Conservation (phyloP, 2,888 invertebrate genomes). For the Steinernema hermaphroditum region DNA sequence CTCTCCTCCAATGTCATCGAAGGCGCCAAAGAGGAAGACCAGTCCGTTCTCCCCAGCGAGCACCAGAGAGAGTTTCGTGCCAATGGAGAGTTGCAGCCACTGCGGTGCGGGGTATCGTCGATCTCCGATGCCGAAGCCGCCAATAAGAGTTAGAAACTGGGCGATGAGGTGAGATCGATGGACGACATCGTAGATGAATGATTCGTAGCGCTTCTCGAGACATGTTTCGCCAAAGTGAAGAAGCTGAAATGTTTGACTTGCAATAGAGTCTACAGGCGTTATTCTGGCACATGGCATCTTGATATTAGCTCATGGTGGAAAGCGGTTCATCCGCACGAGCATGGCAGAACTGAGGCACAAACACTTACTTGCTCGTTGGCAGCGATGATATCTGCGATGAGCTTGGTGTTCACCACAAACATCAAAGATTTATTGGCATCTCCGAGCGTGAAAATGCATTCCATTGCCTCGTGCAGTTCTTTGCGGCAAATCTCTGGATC, state of each 20-base stretch:
- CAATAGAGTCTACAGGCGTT: no score
- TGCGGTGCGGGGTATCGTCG: neutral
- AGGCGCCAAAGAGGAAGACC: slow-evolving; percentile 9
- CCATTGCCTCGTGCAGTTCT: slow-evolving; percentile 6
- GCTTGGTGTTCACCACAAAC: neutral
- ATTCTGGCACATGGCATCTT: no score
- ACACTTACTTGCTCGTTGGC: neutral
- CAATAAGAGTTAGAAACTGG: slow-evolving; percentile 1
- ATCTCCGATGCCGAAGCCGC: neutral
- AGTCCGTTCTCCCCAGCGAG: neutral
- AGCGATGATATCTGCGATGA: neutral
- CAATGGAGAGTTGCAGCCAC: neutral
- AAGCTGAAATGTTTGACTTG: neutral
- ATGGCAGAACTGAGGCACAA: no score
- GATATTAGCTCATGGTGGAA: no score
- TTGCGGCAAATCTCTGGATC: neutral
- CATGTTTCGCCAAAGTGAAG: neutral
- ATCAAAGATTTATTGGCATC: neutral
- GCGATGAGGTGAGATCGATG: slow-evolving; percentile 13
- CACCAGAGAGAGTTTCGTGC: neutral
- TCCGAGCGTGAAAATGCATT: neutral
- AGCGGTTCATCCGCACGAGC: no score
- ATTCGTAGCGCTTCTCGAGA: neutral
- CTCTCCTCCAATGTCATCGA: slow-evolving; percentile 23
- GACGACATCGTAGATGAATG: neutral